phyloP scores from a whole-genome alignment of 1,140 invertebrate species.

The Eriocheir sinensis region DNA sequence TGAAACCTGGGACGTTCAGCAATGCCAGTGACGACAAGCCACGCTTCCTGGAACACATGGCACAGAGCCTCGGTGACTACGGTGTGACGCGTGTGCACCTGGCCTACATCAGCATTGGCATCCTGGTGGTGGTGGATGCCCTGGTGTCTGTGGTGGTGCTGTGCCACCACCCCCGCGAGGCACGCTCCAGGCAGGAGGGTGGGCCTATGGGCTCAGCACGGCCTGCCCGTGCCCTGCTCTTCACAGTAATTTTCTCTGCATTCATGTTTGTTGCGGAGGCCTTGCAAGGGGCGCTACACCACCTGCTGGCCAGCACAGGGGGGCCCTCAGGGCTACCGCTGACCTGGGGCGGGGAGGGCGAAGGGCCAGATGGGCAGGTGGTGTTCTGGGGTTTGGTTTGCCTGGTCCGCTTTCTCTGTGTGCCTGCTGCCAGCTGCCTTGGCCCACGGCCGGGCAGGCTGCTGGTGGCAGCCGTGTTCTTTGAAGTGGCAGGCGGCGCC shows the following conservation, averaged over 20 bases:
- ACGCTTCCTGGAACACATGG: conserved; percentile 77
- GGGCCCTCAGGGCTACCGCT: conserved; percentile 78
- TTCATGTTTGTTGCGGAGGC: conserved; percentile 83
- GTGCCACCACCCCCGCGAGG: conserved; percentile 81
- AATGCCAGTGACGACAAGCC: conserved; percentile 78
- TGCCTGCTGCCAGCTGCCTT: conserved; percentile 81
- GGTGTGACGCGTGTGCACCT: conserved; percentile 83
- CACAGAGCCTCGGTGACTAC: conserved; percentile 77
- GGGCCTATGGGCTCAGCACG: conserved; percentile 68
- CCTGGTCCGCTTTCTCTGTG: conserved; percentile 82
- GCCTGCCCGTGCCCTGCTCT: conserved; percentile 79
- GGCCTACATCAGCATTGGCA: conserved; percentile 82
- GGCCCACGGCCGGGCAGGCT: conserved; percentile 81
- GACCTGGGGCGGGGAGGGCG: conserved; percentile 79
- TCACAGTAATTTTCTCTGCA: conserved; percentile 82
- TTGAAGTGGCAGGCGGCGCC: conserved; percentile 81
- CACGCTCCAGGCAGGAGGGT: conserved; percentile 80
- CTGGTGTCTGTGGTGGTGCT: conserved; percentile 82
- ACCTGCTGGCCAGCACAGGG: conserved; percentile 76
- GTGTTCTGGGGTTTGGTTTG: conserved; percentile 84
- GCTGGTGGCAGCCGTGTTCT: conserved; percentile 81
- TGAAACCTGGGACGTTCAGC: conserved; percentile 79
- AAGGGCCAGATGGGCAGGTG: conserved; percentile 82
- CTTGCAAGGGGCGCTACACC: conserved; percentile 83
- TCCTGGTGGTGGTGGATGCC: conserved; percentile 82